Evolutionary conservation across 2,888 invertebrate genomes (phyloP), one percentile per base, ranked within the genome.

Genomic region (Julus scandinavius): DNA sequence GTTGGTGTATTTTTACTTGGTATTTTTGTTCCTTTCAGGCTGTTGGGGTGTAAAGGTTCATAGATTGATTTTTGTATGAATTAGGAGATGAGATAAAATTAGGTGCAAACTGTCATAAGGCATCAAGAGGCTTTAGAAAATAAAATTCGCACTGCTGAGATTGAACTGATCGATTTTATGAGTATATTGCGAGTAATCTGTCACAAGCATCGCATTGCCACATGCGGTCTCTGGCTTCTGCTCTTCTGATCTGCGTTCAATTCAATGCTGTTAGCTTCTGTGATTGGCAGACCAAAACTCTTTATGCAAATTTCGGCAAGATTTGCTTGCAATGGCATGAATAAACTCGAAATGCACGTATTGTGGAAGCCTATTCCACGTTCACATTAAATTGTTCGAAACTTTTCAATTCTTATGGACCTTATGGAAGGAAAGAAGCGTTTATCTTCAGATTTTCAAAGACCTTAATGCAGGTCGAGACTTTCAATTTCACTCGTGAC

Each of bases 101-200:
- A 63, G 58, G 58, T n/a, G n/a, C 58, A n/a, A 63, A n/a, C 58
- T 63, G 58, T 63, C 58, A 63, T 13, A 54, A 54, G 54, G 54
- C 54, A 63, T 63, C n/a, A 63, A 63, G n/a, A n/a, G n/a, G 58
- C 58, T 63, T 63, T 63, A 63, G 58, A 63, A 63, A n/a, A 63
- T 63, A 17, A n/a, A 63, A 63, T 63, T 63, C n/a, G 15, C 58
- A 5, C n/a, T 5, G 58, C 58, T n/a, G 17, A 63, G 58, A 63
- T 63, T n/a, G n/a, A 63, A n/a, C n/a, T 63, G 58, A 63, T 63
- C 58, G 58, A 63, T 63, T 63, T 63, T 63, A 63, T 63, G 58
- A n/a, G 58, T 54, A 54, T 29, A 29, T 54, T 3, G 54, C 54
- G 15, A 63, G 58, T 63, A 63, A 63, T 63, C 58, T 63, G n/a